Conservation (phyloP, 2,888 invertebrate genomes). For the Autographa pulchrina region DNA sequence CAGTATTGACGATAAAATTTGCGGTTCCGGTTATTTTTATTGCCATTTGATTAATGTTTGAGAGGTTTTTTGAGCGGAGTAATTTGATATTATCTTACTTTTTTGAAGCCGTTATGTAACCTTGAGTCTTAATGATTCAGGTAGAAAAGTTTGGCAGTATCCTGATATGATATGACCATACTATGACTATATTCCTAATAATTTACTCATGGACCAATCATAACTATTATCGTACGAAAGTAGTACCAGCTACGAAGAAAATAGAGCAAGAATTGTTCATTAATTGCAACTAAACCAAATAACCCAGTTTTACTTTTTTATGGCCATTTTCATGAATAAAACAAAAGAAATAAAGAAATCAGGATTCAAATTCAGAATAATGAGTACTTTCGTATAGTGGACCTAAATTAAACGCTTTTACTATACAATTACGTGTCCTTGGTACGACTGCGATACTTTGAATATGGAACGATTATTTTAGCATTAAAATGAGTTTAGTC, state of each 20-base stretch:
- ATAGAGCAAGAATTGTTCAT: not conserved
- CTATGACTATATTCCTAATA: too few species aligned
- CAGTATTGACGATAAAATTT: constrained; percentile 27
- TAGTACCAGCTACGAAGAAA: too few species aligned
- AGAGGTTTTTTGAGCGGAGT: not conserved
- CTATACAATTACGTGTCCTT: constrained; percentile 32
- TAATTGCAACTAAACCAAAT: not conserved
- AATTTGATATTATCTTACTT: not conserved
- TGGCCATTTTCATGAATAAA: not conserved
- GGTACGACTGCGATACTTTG: constrained; percentile 6
- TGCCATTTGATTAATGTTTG: not conserved
- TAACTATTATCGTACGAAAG: too few species aligned
- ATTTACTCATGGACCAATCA: too few species aligned
- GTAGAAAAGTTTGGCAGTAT: too few species aligned
- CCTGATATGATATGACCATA: too few species aligned
- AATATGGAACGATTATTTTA: constrained; percentile 35
- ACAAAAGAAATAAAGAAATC: constrained; percentile 19
- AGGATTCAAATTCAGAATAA: constrained; percentile 14
- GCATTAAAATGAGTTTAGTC: constrained; percentile 39
- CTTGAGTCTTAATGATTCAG: not conserved
- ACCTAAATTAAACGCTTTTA: constrained; percentile 19
- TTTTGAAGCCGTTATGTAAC: not conserved
- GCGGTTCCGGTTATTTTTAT: not conserved
- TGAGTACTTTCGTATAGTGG: constrained; percentile 8
- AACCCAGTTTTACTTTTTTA: too few species aligned